These are phyloP conservation scores for Luffia ferchaultella DNA, from an alignment of 2,888 invertebrate genomes.

Conservation along the genomic window DNA sequence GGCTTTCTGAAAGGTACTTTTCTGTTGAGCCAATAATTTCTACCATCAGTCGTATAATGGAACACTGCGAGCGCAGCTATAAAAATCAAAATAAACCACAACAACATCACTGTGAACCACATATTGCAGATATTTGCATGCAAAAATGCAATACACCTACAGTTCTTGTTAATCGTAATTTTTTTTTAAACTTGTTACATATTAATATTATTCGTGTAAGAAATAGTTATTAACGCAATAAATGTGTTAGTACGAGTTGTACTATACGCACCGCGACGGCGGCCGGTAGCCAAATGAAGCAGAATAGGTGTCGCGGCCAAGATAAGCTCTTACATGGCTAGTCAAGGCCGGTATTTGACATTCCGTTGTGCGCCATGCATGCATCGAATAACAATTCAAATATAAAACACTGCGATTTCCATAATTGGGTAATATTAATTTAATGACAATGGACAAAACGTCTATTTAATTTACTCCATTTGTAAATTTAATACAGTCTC, in stretches of 20 bases:
- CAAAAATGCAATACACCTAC: too few species aligned
- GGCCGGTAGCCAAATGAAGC: background rate
- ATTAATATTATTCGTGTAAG: too few species aligned
- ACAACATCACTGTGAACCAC: constrained; percentile 33
- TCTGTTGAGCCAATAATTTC: constrained; percentile 47
- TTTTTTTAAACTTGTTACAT: too few species aligned
- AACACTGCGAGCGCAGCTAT: constrained; percentile 34
- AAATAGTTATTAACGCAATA: background rate
- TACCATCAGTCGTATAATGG: constrained; percentile 43
- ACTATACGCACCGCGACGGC: background rate
- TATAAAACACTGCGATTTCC: background rate
- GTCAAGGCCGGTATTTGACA: background rate
- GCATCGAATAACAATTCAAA: background rate
- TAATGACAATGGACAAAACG: too few species aligned
- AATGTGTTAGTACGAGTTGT: too few species aligned
- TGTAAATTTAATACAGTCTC: too few species aligned
- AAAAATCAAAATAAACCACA: constrained; percentile 31
- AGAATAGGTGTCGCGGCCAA: background rate
- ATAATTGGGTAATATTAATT: too few species aligned
- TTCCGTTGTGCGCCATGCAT: background rate
- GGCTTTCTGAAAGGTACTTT: constrained; percentile 55
- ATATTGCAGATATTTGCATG: constrained; percentile 20
- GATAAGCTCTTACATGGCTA: background rate
- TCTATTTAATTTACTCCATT: too few species aligned
- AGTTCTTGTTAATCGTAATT: too few species aligned